Evolutionary conservation across 2,888 invertebrate species (phyloP).

Genomic region (Melanostoma scalare): DNA sequence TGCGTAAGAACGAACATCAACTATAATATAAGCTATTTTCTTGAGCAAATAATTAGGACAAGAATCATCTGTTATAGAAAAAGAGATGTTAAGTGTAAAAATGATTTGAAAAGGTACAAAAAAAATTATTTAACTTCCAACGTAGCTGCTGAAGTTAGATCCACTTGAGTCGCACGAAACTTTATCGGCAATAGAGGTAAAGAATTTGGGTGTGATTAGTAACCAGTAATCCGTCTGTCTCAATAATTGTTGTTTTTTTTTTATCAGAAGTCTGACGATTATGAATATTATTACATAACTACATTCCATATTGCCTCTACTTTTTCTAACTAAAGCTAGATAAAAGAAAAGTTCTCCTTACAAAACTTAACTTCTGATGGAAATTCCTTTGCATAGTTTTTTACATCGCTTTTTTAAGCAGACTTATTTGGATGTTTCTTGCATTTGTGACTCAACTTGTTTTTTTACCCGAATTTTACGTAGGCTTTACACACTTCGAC

Average conservation of each 20-base stretch:
- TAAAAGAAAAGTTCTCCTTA: not conserved
- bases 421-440: not conserved
- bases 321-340: not conserved
- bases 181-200: not conserved
- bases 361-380: not conserved
- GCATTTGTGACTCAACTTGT: not conserved
- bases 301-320: not conserved
- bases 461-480: not conserved
- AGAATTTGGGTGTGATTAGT: not conserved
- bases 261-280: not conserved
- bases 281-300: not conserved
- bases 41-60: not conserved
- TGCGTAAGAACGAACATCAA: slow-evolving; percentile 13
- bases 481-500: not conserved
- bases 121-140: not conserved
- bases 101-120: not conserved
- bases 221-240: not conserved
- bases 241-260: not conserved
- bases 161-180: not conserved
- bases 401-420: not conserved
- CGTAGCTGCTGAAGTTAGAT: too few species aligned
- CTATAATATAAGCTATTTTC: not conserved
- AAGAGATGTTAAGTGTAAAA: not conserved
- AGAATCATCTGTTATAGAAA: not conserved
- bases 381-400: not conserved